A percentile compares a stretch with the other conserved stretches of the same genome.
Conservation (phyloP, 2,797 vertebrate species). For the Gymnothorax reevesii region DNA sequence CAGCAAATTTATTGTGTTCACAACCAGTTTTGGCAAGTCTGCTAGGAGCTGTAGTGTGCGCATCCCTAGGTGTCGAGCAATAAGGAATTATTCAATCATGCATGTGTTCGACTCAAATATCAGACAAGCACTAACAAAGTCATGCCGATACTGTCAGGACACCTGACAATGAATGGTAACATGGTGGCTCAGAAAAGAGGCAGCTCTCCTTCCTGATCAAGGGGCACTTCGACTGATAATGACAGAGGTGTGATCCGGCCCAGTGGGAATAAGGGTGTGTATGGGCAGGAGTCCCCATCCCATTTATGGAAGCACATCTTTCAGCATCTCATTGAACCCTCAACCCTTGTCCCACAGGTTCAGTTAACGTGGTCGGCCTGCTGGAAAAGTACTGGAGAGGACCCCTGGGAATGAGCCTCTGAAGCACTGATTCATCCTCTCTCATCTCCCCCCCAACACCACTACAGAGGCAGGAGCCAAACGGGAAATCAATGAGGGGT, state of each 20-base stretch:
- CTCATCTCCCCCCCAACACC: conserved; percentile 1
- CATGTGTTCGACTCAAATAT: too few species aligned
- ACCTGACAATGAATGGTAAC: not conserved
- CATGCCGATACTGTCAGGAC: not conserved
- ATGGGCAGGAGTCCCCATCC: not conserved
- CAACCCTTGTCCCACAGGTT: not conserved
- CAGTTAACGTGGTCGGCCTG: not conserved
- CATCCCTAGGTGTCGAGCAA: too few species aligned
- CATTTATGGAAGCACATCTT: conserved; percentile 4
- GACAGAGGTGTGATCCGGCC: not conserved
- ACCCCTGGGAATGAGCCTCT: conserved; percentile 3
- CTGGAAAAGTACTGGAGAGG: not conserved
- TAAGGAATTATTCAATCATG: too few species aligned
- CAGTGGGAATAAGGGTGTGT: not conserved
- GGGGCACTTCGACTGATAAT: conserved; percentile 15
- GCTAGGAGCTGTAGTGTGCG: too few species aligned
- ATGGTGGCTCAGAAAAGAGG: not conserved
- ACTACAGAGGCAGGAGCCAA: not conserved
- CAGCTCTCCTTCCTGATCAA: not conserved
- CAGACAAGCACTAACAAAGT: too few species aligned
- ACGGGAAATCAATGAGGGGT: not conserved
- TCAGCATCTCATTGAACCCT: conserved; percentile 2
- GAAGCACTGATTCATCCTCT: conserved; percentile 22
- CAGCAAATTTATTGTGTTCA: too few species aligned
- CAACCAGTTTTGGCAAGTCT: too few species aligned